phyloP scores from a whole-genome alignment of 2,888 invertebrate species.

The Ernsta delagoae region DNA sequence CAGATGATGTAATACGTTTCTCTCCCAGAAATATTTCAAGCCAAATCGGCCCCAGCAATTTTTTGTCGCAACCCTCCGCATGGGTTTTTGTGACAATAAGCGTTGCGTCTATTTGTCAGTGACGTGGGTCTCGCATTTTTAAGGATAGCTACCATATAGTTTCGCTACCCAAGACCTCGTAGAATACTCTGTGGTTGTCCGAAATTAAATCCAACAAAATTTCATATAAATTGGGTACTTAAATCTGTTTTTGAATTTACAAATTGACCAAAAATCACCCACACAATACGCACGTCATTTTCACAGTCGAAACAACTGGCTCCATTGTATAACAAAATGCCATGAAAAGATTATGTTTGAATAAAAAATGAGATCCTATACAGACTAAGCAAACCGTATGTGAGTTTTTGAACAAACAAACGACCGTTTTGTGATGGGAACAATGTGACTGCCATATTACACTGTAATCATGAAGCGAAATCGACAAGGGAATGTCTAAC shows the following conservation, averaged over 20 bases:
- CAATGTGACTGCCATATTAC: no score
- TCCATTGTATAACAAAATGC: background rate
- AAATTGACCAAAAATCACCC: no score
- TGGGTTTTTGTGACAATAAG: slow-evolving; percentile 37
- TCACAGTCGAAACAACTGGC: no score
- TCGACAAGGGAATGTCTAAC: no score
- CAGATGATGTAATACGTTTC: slow-evolving; percentile 35
- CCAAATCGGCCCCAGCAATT: slow-evolving; percentile 27
- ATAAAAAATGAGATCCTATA: background rate
- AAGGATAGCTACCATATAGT: background rate
- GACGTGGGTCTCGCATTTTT: slow-evolving; percentile 19
- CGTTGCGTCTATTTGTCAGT: slow-evolving; percentile 34
- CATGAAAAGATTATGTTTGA: background rate
- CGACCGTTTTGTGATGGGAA: background rate
- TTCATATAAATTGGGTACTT: no score
- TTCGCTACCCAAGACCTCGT: background rate
- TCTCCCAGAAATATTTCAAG: slow-evolving; percentile 24
- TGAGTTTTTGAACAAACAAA: background rate
- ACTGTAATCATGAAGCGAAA: no score
- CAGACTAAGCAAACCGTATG: background rate
- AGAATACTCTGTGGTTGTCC: background rate
- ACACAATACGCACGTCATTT: no score
- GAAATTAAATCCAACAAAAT: no score
- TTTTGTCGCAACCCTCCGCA: slow-evolving; percentile 34
- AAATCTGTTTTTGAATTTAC: no score